These are phyloP conservation scores for Geophilus truncorum DNA, from an alignment of 2,888 invertebrate genomes.

Conservation along the genomic window DNA sequence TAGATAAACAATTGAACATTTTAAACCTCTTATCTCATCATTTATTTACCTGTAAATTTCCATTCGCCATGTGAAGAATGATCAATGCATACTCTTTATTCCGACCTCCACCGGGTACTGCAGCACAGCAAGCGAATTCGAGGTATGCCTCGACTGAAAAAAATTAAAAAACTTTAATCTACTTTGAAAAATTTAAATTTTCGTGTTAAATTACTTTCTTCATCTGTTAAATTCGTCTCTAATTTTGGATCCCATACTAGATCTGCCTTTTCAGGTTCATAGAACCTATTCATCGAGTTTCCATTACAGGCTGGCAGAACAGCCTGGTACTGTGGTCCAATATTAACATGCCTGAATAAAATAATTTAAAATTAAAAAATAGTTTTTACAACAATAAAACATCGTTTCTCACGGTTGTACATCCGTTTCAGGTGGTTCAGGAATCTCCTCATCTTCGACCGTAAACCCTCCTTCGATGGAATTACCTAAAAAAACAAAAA, in stretches of 20 bases:
- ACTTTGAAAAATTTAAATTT: not conserved
- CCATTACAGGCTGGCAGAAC: constrained; percentile 59
- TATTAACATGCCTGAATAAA: constrained; percentile 63
- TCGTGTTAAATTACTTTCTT: constrained; percentile 59
- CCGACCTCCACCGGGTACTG: constrained; percentile 86
- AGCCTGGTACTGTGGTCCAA: constrained; percentile 82
- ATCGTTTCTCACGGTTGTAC: constrained; percentile 45
- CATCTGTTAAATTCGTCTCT: constrained; percentile 63
- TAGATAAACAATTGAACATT: constrained; percentile 25
- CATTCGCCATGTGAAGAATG: constrained; percentile 76
- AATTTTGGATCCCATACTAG: constrained; percentile 82
- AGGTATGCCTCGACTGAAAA: constrained; percentile 81
- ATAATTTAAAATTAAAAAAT: not conserved
- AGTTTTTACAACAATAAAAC: not conserved
- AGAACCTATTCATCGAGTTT: constrained; percentile 40
- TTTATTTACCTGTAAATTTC: constrained; percentile 70
- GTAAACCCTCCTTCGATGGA: constrained; percentile 18
- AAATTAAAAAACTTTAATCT: constrained; percentile 33
- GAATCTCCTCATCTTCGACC: constrained; percentile 42
- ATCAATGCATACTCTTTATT: constrained; percentile 91
- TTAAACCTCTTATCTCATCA: not conserved
- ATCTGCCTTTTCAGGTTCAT: constrained; percentile 42
- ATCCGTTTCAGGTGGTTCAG: constrained; percentile 49
- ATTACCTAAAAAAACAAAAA: constrained; percentile 36
- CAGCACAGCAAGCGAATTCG: constrained; percentile 92